Conservation (phyloP, 2,888 invertebrate species). For the Acheta domesticus region DNA sequence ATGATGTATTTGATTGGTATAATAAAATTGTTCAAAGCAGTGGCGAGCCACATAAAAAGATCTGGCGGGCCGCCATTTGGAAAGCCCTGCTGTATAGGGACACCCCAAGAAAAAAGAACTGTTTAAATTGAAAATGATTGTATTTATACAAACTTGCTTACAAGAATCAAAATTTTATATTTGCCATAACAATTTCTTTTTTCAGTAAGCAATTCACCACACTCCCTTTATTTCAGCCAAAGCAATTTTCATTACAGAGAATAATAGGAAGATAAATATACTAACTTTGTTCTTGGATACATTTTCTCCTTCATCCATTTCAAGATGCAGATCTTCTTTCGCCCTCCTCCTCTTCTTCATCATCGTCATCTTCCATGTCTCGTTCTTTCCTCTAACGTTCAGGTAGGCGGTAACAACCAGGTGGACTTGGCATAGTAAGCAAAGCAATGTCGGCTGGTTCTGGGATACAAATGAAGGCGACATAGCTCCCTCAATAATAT, state of each 20-base stretch:
- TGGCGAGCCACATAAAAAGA: too few species aligned
- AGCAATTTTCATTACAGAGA: background rate
- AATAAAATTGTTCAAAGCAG: too few species aligned
- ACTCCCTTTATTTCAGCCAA: background rate
- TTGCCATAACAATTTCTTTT: background rate
- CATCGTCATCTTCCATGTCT: constrained; percentile 63
- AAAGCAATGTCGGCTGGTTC: constrained; percentile 88
- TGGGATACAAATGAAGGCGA: constrained; percentile 83
- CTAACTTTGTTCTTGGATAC: constrained; percentile 64
- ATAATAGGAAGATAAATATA: background rate
- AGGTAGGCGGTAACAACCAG: constrained; percentile 45
- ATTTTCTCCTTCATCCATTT: constrained; percentile 79
- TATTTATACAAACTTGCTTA: background rate
- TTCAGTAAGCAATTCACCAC: background rate
- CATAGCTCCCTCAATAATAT: constrained; percentile 90
- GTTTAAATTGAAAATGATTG: background rate
- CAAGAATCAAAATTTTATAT: background rate
- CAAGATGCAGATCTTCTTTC: constrained; percentile 82
- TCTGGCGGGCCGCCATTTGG: too few species aligned
- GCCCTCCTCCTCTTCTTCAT: constrained; percentile 73
- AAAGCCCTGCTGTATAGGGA: too few species aligned
- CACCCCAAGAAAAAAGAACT: background rate
- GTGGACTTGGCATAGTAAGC: constrained; percentile 50
- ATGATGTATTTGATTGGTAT: too few species aligned
- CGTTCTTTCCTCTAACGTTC: constrained; percentile 55